Conservation (phyloP, 2,113 vertebrate genomes). For the Myxocyprinus asiaticus region DNA sequence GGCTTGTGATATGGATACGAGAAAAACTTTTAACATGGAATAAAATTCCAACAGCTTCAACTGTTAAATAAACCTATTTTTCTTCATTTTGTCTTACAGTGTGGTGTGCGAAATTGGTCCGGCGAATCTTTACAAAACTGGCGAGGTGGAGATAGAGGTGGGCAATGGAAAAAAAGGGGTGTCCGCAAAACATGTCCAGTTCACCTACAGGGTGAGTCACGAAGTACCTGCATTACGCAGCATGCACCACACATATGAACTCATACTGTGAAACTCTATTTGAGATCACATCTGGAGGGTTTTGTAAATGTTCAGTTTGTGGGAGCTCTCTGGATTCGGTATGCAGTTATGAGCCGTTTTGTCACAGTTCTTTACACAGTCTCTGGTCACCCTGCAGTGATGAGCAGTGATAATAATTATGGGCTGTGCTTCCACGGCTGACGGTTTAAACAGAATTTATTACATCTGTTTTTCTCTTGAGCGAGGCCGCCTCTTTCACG, state of each 20-base stretch:
- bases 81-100: slow-evolving; percentile 51
- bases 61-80: no score
- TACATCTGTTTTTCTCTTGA: slow-evolving; percentile 44
- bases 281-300: no score
- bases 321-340: neutral
- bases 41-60: no score
- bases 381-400: neutral
- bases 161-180: slow-evolving; percentile 67
- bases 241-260: neutral
- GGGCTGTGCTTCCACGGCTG: neutral
- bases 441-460: slow-evolving; percentile 60
- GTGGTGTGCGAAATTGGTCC: slow-evolving; percentile 73
- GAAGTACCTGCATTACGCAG: slow-evolving; percentile 17
- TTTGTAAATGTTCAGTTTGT: neutral
- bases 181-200: slow-evolving; percentile 56
- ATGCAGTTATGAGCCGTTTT: neutral
- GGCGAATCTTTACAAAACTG: neutral
- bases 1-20: no score
- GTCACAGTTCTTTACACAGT: neutral
- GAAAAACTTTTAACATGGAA: no score
- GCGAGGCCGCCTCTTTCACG: slow-evolving; percentile 54
- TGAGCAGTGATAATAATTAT: slow-evolving; percentile 24
- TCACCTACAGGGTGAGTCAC: slow-evolving; percentile 72
- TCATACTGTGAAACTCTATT: no score
- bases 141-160: slow-evolving; percentile 67